These are phyloP conservation scores for Pantherophis alleghaniensis DNA, from an alignment of 2,797 vertebrate species.

Conservation along the genomic window DNA sequence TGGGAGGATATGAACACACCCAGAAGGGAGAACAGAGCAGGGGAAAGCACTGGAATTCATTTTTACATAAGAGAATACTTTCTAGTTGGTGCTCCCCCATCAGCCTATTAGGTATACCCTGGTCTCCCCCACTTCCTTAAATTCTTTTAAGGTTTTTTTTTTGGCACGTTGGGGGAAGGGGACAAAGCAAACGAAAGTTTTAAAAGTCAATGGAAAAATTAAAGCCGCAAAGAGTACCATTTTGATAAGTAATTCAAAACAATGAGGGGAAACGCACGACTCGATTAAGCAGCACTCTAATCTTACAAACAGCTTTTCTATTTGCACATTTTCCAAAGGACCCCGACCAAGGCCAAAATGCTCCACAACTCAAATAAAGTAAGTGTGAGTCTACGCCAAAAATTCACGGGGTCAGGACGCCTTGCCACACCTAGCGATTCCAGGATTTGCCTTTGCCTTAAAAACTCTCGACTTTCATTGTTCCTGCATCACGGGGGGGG, in stretches of 20 bases:
- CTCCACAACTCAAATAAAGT: neutral
- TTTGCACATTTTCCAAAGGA: neutral
- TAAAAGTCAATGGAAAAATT: neutral
- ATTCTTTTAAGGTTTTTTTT: neutral
- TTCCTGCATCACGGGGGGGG: neutral
- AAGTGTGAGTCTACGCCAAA: neutral
- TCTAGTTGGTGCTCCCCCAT: neutral
- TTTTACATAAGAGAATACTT: neutral
- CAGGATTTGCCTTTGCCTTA: neutral
- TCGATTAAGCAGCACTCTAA: neutral
- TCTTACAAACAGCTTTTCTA: neutral
- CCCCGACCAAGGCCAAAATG: neutral
- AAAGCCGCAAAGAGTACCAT: neutral
- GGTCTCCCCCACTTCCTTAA: neutral
- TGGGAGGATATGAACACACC: conserved; percentile 10
- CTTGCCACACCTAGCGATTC: neutral
- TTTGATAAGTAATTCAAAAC: neutral
- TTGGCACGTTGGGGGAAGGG: neutral
- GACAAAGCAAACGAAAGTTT: neutral
- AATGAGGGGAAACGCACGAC: neutral
- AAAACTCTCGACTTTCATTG: neutral
- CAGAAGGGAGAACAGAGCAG: neutral
- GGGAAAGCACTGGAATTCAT: neutral
- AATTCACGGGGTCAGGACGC: too few species aligned
- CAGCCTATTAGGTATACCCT: neutral